Percentiles rank a stretch among this genome's conserved stretches.
Conservation (phyloP, 37 sponge, comb jelly and placozoan genomes). For the Aphrocallistes beatrix region DNA sequence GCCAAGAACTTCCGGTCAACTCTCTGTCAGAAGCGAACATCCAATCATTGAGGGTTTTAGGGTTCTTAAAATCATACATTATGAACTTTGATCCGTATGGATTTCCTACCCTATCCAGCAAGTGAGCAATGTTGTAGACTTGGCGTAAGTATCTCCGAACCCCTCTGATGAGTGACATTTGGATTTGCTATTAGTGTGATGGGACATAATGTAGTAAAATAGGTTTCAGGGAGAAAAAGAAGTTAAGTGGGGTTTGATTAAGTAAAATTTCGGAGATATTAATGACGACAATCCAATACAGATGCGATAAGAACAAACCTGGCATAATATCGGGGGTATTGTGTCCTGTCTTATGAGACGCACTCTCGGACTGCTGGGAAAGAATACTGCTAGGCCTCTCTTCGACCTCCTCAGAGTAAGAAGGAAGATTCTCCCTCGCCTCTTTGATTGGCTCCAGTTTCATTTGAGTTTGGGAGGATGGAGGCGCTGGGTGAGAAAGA, state of each 20-base stretch:
- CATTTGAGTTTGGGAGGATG: not conserved
- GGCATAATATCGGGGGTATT: not conserved
- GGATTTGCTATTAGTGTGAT: too few species aligned
- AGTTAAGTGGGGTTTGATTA: too few species aligned
- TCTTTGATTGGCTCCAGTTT: not conserved
- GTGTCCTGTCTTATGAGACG: not conserved
- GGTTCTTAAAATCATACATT: conserved; percentile 57
- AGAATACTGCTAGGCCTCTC: not conserved
- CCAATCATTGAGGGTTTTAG: conserved; percentile 41
- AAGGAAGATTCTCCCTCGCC: not conserved
- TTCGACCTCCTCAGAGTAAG: not conserved
- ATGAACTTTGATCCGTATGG: conserved; percentile 16
- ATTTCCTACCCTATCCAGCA: not conserved
- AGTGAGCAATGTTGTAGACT: not conserved
- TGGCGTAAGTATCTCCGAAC: not conserved
- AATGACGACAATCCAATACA: too few species aligned
- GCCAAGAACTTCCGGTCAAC: conserved; percentile 35
- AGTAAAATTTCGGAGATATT: too few species aligned
- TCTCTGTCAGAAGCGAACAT: conserved; percentile 60
- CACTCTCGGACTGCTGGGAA: not conserved
- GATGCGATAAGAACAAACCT: conserved; percentile 3
- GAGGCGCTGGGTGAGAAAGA: not conserved
- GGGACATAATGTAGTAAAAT: too few species aligned
- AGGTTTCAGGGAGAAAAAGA: too few species aligned
- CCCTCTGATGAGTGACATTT: not conserved